Percentiles rank a stretch among this genome's conserved stretches.
Evolutionary conservation across 2,113 vertebrate genomes (phyloP).

Genomic region (Phodopus roborovskii): DNA sequence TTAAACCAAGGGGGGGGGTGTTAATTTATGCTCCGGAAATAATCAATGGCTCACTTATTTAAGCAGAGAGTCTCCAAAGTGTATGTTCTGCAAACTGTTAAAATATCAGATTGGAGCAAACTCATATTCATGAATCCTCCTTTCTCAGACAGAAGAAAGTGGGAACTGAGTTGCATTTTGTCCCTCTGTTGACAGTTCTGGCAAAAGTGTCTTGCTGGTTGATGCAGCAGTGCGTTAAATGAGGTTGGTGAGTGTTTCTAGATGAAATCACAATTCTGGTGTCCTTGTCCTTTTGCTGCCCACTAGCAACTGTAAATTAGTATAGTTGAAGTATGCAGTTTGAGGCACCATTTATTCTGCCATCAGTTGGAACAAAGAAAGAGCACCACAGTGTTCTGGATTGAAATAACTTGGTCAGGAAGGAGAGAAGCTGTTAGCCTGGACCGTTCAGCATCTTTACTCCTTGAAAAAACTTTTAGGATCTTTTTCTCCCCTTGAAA

Average conservation of each 20-base stretch:
- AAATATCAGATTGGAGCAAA: conserved; percentile 50
- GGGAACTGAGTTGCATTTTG: conserved; percentile 58
- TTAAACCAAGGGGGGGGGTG: conserved; percentile 41
- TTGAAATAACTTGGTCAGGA: conserved; percentile 3
- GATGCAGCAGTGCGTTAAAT: conserved; percentile 6
- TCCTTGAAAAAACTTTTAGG: background rate
- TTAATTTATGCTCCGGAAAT: conserved; percentile 66
- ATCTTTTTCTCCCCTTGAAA: background rate
- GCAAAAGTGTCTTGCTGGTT: conserved; percentile 23
- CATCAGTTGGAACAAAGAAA: conserved; percentile 50
- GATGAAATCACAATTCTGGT: conserved; percentile 52
- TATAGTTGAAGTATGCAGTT: background rate
- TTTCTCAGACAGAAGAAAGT: conserved; percentile 33
- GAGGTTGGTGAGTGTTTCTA: background rate
- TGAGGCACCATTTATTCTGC: conserved; percentile 19
- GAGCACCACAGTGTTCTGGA: background rate
- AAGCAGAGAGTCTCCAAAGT: conserved; percentile 36
- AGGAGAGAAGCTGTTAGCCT: conserved; percentile 9
- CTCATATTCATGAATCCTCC: conserved; percentile 67
- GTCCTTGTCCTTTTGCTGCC: conserved; percentile 53
- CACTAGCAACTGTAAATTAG: conserved; percentile 41
- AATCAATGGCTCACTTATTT: conserved; percentile 69
- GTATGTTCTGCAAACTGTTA: conserved; percentile 40
- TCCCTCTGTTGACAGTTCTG: conserved; percentile 35
- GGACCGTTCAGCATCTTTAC: background rate